These are phyloP conservation scores for Sceliomorpha sp. DNA, from an alignment of 2,888 invertebrate genomes.

Conservation along the genomic window DNA sequence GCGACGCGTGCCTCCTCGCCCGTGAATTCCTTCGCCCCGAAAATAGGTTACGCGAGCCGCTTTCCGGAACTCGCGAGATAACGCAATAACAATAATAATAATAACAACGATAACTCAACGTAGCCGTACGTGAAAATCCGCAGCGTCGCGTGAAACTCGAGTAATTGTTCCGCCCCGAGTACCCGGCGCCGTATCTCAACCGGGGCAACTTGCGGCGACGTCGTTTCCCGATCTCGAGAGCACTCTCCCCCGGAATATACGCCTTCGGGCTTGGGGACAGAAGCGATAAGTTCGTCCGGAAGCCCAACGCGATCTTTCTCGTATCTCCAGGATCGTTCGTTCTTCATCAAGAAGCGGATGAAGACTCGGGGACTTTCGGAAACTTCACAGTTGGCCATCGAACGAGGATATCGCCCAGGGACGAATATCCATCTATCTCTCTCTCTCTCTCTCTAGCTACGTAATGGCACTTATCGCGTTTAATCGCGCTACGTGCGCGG, in stretches of 20 bases:
- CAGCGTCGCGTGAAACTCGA: no score
- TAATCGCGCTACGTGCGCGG: slow-evolving; percentile 42
- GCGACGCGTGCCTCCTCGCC: no score
- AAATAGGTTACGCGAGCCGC: no score
- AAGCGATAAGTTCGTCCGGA: slow-evolving; percentile 16
- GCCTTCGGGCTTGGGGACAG: slow-evolving; percentile 8
- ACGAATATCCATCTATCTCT: no score
- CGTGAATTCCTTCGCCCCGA: no score
- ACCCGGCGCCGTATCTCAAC: no score
- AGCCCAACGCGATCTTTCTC: slow-evolving; percentile 12
- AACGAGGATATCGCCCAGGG: slow-evolving; percentile 28
- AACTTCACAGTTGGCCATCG: slow-evolving; percentile 31
- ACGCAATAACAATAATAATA: no score
- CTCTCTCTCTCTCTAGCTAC: slow-evolving; percentile 20
- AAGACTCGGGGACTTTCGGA: slow-evolving; percentile 12
- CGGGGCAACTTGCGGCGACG: background rate
- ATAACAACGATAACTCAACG: no score
- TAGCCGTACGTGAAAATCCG: no score
- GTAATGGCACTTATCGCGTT: slow-evolving; percentile 40
- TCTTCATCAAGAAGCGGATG: slow-evolving; percentile 21
- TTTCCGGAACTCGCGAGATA: no score
- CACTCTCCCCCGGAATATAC: background rate
- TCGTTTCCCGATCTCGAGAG: background rate
- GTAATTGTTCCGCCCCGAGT: no score
- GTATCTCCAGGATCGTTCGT: slow-evolving; percentile 25